These are phyloP conservation scores for Halesus radiatus DNA, from an alignment of 1,140 invertebrate species.

Conservation along the genomic window DNA sequence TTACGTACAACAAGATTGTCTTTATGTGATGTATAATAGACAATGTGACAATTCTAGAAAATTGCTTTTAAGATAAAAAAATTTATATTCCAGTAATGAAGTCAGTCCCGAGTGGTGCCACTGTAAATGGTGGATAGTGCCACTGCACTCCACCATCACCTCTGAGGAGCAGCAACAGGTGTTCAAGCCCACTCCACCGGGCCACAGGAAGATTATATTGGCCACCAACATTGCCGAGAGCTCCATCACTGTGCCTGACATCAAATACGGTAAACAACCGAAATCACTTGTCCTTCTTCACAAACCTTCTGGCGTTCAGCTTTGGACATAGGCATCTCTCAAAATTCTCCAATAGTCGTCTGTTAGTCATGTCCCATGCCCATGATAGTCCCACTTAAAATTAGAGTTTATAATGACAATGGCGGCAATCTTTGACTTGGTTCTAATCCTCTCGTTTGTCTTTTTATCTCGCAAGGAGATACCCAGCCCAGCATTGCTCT, in stretches of 20 bases:
- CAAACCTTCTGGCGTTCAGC: not conserved
- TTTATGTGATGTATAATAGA: no score
- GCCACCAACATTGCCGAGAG: conserved; percentile 98
- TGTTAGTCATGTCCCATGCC: no score
- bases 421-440: no score
- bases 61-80: no score
- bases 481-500: no score
- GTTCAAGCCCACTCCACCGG: conserved; percentile 72
- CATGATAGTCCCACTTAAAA: no score
- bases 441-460: no score
- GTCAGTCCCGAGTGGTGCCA: conserved; percentile 52
- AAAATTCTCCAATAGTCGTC: no score
- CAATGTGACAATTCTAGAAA: no score
- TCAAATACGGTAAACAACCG: conserved; percentile 81
- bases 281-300: not conserved
- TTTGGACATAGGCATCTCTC: not conserved
- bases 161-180: conserved; percentile 79
- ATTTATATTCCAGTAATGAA: not conserved
- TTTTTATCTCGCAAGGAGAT: no score
- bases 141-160: conserved; percentile 72
- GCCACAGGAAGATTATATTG: conserved; percentile 88
- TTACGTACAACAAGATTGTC: no score
- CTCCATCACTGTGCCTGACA: conserved; percentile 94
- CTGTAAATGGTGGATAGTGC: conserved; percentile 65
- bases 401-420: no score